Evolutionary conservation across 2,797 vertebrate genomes (phyloP).

Genomic region (Falco naumanni): DNA sequence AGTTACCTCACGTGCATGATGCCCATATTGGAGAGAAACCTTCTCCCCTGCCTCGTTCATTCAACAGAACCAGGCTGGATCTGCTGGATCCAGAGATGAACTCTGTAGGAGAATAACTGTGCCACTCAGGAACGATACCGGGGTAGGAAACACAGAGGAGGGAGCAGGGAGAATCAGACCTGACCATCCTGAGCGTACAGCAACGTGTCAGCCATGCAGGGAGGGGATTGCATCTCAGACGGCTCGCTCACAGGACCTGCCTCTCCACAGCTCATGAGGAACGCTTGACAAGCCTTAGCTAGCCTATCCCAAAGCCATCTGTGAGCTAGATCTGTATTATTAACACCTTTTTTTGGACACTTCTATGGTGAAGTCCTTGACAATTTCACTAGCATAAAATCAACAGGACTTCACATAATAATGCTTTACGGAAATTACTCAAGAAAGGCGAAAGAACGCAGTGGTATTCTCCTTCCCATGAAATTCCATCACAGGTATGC

Average conservation of each 20-base stretch:
- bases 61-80: background rate
- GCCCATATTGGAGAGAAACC: background rate
- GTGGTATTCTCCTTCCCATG: background rate
- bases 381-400: conserved; percentile 35
- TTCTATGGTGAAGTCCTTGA: background rate
- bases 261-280: background rate
- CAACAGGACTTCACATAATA: conserved; percentile 17
- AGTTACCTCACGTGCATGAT: background rate
- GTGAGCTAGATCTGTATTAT: conserved; percentile 16
- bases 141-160: background rate
- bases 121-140: background rate
- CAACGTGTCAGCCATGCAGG: background rate
- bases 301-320: conserved; percentile 30
- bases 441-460: background rate
- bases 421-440: background rate
- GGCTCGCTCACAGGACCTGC: background rate
- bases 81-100: background rate
- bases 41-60: background rate
- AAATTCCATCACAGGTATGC: background rate
- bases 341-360: conserved; percentile 26
- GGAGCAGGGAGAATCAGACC: background rate
- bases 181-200: background rate
- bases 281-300: conserved; percentile 13
- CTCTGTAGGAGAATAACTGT: background rate
- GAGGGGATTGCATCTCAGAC: background rate